Evolutionary conservation across 2,888 invertebrate genomes (phyloP).

Genomic region (Yponomeuta malinellus): DNA sequence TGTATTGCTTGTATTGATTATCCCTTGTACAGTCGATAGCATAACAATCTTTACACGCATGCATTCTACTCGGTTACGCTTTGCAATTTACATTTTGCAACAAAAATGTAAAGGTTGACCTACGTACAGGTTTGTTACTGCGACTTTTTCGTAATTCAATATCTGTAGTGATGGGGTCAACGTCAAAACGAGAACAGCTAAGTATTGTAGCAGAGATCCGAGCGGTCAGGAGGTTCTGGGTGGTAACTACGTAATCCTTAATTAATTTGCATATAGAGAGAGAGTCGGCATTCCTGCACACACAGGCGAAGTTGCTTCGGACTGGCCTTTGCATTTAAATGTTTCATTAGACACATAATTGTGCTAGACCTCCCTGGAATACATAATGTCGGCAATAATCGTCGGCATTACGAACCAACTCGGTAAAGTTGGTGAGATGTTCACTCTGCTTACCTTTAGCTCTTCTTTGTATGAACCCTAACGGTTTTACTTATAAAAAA

Average conservation of each 20-base stretch:
- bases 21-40: too few relatives aligned
- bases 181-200: too few relatives aligned
- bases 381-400: constrained; percentile 8
- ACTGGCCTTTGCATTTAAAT: constrained; percentile 30
- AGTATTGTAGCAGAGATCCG: too few relatives aligned
- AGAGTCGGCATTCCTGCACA: background rate
- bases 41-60: too few relatives aligned
- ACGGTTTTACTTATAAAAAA: background rate
- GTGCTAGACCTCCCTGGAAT: constrained; percentile 13
- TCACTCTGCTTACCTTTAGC: background rate
- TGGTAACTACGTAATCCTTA: background rate
- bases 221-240: too few relatives aligned
- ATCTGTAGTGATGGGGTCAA: too few relatives aligned
- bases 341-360: constrained; percentile 23
- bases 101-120: too few relatives aligned
- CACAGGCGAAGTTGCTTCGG: background rate
- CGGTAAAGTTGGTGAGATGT: background rate
- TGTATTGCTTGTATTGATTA: too few relatives aligned
- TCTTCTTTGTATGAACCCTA: background rate
- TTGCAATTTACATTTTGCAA: too few relatives aligned
- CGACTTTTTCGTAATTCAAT: too few relatives aligned
- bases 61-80: too few relatives aligned
- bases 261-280: background rate
- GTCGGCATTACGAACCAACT: background rate
- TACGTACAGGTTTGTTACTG: too few relatives aligned